Base-by-base conservation (phyloP, 2,888 invertebrate species). In the Auanema sp. region DNA sequence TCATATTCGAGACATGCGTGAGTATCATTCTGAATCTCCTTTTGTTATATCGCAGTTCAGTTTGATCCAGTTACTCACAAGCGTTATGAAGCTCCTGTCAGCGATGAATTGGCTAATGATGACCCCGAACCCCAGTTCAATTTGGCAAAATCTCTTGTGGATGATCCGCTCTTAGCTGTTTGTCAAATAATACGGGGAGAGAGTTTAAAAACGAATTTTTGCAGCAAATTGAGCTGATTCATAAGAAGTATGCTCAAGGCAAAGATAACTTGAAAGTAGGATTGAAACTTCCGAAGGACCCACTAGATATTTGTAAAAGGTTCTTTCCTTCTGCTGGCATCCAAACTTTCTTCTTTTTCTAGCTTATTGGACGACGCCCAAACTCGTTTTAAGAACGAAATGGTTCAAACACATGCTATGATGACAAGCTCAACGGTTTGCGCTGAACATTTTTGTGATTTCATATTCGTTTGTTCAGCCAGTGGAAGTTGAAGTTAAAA, bases 31-130 rank as follows among this genome's bases (percentile, higher is more conserved):
- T 50, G 42, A 25, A 25, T 21, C 41, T 56, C 6, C 33, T 43
- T 11, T 21, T 12, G 10, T 52, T 40, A 52, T 12, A 8, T 23
- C 10, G 24, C 14, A 24, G 57, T 66, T 23, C 55, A 69, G 69
- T 72, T 68, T 23, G 72, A 72, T 49, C 72, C 72, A 1, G 24
- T 52, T 18, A 42, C 41, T 44, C 62, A 62, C 24, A 24, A 49
- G n/a, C 56, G 62, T 12, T 62, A 62, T 50, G 62, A 62, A n/a
- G 24, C 57, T 14, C 57, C 62, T 10, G 62, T 57, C 25, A 49
- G 23, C 23, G 62, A 57, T 23, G 62, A 57, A 23, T 18, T 40
- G 10, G 23, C 41, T 14, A 23, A 41, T n/a, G 57, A 62, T 16
- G 40, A 12, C 5, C 21, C 41, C 12, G 40, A 50, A 3, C 44